phyloP scores from a whole-genome alignment of 1,140 invertebrate species.

The Parapsyche elsis region DNA sequence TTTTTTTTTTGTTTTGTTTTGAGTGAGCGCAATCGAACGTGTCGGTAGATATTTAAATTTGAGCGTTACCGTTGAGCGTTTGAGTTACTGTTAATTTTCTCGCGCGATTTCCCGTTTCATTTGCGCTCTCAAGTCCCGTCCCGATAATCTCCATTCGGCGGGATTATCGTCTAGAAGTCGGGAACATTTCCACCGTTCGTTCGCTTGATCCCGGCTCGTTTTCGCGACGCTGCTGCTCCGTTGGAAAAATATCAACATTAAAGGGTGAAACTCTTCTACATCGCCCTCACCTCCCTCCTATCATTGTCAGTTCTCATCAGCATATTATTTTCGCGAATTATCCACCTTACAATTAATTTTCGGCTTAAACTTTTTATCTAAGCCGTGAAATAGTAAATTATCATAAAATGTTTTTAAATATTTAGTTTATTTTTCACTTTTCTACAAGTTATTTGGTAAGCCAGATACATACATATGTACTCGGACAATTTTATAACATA shows the following conservation, averaged over 20 bases:
- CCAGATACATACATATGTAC: too few species aligned
- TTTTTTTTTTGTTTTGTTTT: too few species aligned
- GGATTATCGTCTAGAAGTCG: constrained; percentile 42
- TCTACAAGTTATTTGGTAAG: too few species aligned
- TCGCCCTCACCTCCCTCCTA: background rate
- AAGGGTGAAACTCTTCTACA: background rate
- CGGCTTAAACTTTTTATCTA: too few species aligned
- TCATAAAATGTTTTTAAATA: too few species aligned
- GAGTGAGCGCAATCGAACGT: too few species aligned
- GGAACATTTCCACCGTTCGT: constrained; percentile 9
- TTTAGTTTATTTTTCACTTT: too few species aligned
- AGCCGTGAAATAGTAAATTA: too few species aligned
- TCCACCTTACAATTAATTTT: too few species aligned
- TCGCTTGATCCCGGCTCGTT: background rate
- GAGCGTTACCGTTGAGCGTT: background rate
- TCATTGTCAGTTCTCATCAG: constrained; percentile 29
- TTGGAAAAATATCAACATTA: constrained; percentile 43
- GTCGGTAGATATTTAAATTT: background rate
- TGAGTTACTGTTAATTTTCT: constrained; percentile 26
- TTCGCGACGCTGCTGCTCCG: constrained; percentile 1
- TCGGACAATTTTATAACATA: too few species aligned
- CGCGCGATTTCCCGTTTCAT: constrained; percentile 8
- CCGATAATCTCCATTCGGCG: constrained; percentile 46
- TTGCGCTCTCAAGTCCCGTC: constrained; percentile 8
- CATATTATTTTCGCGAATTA: background rate